phyloP scores from a whole-genome alignment of 2,797 vertebrate genomes.

The Aplochiton taeniatus region DNA sequence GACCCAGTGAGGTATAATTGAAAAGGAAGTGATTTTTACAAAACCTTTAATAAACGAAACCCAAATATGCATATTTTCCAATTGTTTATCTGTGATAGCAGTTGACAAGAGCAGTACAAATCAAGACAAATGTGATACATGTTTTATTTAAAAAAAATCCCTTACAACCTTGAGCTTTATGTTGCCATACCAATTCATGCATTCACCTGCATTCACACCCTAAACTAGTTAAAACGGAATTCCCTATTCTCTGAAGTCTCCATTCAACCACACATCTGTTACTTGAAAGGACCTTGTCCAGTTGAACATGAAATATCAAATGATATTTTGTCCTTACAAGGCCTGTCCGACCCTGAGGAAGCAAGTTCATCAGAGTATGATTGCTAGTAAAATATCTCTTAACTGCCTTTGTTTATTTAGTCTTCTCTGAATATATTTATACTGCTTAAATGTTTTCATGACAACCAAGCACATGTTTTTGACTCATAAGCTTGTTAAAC shows the following conservation, averaged over 20 bases:
- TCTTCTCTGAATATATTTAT: slow-evolving; percentile 12
- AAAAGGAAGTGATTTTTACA: slow-evolving; percentile 40
- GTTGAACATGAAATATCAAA: slow-evolving; percentile 9
- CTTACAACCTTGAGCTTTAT: background rate
- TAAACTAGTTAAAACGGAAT: slow-evolving; percentile 9
- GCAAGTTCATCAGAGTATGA: no score
- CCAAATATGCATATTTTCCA: slow-evolving; percentile 47
- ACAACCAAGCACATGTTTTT: slow-evolving; percentile 37
- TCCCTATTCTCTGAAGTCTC: background rate
- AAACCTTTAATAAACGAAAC: slow-evolving; percentile 19
- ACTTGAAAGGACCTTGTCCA: slow-evolving; percentile 21
- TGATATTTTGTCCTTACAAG: background rate
- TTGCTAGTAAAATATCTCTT: no score
- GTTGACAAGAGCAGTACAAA: slow-evolving; percentile 9
- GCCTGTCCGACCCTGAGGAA: background rate
- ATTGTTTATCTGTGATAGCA: slow-evolving; percentile 18
- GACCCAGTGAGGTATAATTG: slow-evolving; percentile 42
- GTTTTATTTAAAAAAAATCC: no score
- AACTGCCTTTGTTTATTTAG: no score
- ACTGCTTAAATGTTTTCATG: slow-evolving; percentile 49
- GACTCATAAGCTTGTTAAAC: background rate
- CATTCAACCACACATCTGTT: slow-evolving; percentile 13
- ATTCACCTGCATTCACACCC: background rate
- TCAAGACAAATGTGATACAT: slow-evolving; percentile 10
- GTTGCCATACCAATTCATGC: slow-evolving; percentile 38